These are phyloP conservation scores for Apamea epomidion DNA, from an alignment of 2,888 invertebrate genomes.

Conservation along the genomic window DNA sequence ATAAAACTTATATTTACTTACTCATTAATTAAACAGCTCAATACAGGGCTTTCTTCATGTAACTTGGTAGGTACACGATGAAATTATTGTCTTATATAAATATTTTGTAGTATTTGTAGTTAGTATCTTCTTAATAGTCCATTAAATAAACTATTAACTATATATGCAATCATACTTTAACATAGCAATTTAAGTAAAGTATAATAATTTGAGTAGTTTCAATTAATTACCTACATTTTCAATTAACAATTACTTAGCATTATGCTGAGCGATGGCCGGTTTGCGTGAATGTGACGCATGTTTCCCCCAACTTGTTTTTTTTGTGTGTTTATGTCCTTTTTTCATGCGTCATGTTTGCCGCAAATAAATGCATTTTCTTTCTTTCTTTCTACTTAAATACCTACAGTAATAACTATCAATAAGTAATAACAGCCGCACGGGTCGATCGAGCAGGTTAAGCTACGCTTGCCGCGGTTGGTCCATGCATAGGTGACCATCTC, in stretches of 20 bases:
- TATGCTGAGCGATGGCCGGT: no score
- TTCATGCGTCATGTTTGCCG: no score
- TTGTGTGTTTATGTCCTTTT: no score
- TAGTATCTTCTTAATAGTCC: neutral
- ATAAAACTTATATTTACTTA: neutral
- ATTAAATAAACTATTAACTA: neutral
- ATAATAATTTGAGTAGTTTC: neutral
- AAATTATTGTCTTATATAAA: neutral
- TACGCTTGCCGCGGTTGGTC: no score
- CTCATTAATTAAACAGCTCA: neutral
- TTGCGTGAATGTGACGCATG: no score
- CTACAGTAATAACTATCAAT: neutral
- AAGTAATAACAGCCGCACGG: no score
- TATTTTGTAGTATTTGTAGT: neutral
- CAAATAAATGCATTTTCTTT: no score
- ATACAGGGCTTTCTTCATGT: neutral
- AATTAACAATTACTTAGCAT: neutral
- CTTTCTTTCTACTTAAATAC: neutral
- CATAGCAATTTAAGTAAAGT: neutral
- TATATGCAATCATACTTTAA: conserved; percentile 3
- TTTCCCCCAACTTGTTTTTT: no score
- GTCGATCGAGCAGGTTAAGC: no score
- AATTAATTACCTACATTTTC: conserved; percentile 11
- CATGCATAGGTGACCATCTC: no score
- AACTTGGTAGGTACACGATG: neutral